Evolutionary conservation across 2,797 vertebrate species (phyloP).

Genomic region (Platalea minor): DNA sequence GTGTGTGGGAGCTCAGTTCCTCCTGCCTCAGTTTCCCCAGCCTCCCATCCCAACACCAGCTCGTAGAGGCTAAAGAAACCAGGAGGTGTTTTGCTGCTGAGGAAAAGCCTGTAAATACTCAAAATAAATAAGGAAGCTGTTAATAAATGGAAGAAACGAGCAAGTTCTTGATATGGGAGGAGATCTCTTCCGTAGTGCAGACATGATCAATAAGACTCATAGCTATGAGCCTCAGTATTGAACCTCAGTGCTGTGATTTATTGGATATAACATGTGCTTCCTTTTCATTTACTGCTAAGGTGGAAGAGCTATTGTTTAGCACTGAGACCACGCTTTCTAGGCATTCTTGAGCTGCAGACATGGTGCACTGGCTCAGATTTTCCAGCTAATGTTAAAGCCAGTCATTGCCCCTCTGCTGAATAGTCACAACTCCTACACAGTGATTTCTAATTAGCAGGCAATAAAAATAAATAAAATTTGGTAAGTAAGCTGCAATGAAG

Average conservation of each 20-base stretch:
- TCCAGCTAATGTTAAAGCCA: neutral
- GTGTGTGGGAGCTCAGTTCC: neutral
- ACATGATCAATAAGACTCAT: slow-evolving; percentile 7
- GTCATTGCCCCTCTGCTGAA: neutral
- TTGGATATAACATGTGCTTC: neutral
- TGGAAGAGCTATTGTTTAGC: slow-evolving; percentile 12
- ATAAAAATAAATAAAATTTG: neutral
- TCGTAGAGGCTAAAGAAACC: accelerated
- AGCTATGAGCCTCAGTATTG: neutral
- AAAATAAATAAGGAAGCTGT: neutral
- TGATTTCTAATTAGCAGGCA: neutral
- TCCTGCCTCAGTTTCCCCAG: neutral
- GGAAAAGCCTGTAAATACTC: neutral
- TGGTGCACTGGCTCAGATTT: neutral
- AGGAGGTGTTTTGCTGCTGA: neutral
- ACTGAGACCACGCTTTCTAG: neutral
- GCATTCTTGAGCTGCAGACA: neutral
- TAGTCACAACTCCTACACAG: accelerated
- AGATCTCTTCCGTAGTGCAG: neutral
- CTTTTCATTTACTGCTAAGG: slow-evolving; percentile 31
- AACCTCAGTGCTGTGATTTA: slow-evolving; percentile 20
- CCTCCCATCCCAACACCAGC: neutral
- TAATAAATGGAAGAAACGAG: neutral
- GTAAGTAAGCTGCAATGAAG: neutral
- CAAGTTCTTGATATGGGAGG: neutral